A percentile compares a stretch with the other conserved stretches of the same genome.
These are phyloP conservation scores for Oopsacas minuta DNA, from an alignment of 37 sponge, comb jelly and placozoan species.

Conservation along the genomic window DNA sequence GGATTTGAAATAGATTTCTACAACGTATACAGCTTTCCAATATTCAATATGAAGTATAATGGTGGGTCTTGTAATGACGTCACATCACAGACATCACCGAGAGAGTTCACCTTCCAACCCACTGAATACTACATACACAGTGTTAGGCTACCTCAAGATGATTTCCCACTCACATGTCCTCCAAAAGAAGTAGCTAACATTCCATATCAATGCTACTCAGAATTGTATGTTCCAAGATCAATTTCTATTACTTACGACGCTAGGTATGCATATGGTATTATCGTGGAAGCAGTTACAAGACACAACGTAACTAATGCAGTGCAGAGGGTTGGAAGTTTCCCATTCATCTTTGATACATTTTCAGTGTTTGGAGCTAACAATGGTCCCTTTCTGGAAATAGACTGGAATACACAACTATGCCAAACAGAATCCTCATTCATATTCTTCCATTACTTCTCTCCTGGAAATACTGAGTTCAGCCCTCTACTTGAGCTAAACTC, in stretches of 20 bases:
- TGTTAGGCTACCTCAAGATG: background rate
- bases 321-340: background rate
- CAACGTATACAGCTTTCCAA: background rate
- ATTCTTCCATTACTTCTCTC: background rate
- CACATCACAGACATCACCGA: background rate
- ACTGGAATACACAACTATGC: background rate
- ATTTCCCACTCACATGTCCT: background rate
- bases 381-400: background rate
- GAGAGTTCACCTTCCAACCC: background rate
- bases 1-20: background rate
- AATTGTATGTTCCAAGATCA: background rate
- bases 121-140: conserved; percentile 3
- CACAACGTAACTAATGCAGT: background rate
- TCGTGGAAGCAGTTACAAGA: background rate
- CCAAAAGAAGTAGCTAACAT: background rate
- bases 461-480: background rate
- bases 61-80: background rate
- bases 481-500: background rate
- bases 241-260: background rate
- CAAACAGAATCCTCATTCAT: background rate
- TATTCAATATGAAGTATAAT: background rate
- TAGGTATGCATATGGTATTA: background rate
- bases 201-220: background rate
- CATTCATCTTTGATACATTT: background rate
- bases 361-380: background rate